Evolutionary conservation across 1,140 invertebrate species (phyloP), one percentile per base, ranked within the genome.

Genomic region (Helicoverpa zea): DNA sequence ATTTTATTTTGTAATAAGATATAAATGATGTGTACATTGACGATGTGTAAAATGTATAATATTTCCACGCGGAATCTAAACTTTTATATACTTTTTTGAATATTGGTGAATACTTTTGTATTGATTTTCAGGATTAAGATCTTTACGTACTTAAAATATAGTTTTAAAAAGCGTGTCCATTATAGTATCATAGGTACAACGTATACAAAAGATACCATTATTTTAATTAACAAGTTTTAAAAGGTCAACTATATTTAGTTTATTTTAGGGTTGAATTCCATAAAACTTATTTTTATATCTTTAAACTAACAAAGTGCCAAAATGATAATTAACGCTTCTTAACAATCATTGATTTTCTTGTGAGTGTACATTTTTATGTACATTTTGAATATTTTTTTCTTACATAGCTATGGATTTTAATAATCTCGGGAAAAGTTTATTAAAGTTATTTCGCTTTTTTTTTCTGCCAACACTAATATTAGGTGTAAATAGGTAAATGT

Each of bases 271-370:
- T 73, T 56, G 13, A 79, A 63, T 68, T 68, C 16, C 35, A 64
- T 64, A 73, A 72, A 52, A 49, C 9, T 43, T 47, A 51, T 52
- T 56, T 56, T 58, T 35, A 29, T 56, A 43, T 43, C 30, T 58
- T 35, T 16, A 29, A 77, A 88, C 85, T 89, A 92, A 90, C 83
- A 82, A 86, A 85, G 88, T 91, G 88, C 89, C 89, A 90, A 91
- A 89, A 84, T 86, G 77, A 81, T 75, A 66, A 56, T 79, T 81
- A 82, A 80, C 58, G 80, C 81, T 79, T 81, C 29, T 80, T 79
- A 73, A 78, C 49, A 66, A 14, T 68, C 58, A 56, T 52, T 73
- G 43, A 74, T 59, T 59, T 35, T 61, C 14, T 59, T 73, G 59
- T 29, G 70, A 70, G 59, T 74, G 43, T 72, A 9, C 72, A 49